Evolutionary conservation across 2,797 vertebrate species (phyloP).

Genomic region (Eremophila alpestris): DNA sequence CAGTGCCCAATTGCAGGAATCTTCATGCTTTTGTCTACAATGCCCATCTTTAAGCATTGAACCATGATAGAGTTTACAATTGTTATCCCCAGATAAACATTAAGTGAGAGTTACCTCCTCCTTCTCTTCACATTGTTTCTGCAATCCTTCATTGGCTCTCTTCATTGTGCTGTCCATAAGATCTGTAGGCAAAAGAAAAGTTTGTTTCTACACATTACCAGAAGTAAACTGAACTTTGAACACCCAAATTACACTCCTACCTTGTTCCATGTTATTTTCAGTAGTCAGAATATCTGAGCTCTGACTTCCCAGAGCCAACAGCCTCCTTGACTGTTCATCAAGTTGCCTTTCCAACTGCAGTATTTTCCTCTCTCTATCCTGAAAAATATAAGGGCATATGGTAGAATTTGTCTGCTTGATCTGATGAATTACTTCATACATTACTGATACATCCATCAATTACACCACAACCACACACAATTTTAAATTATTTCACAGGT

Average conservation of each 20-base stretch:
- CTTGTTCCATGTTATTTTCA: background rate
- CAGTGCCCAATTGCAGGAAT: background rate
- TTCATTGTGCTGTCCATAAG: background rate
- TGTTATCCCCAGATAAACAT: background rate
- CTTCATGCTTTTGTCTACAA: background rate
- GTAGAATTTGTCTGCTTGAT: background rate
- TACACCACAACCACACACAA: background rate
- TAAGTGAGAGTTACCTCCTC: constrained; percentile 63
- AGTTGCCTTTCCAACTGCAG: constrained; percentile 57
- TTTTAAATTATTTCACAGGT: background rate
- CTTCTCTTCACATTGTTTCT: constrained; percentile 63
- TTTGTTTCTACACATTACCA: background rate
- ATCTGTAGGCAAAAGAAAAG: background rate
- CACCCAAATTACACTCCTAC: constrained; percentile 7
- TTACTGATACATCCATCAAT: background rate
- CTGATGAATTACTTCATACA: background rate
- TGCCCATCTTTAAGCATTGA: background rate
- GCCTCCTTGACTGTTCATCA: constrained; percentile 34
- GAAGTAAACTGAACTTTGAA: background rate
- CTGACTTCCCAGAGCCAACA: background rate
- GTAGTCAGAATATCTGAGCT: fast-evolving
- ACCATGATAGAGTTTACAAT: background rate
- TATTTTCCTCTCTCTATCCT: constrained; percentile 70
- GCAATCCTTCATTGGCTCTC: constrained; percentile 34
- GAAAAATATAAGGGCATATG: background rate